These are phyloP conservation scores for Corvus moneduloides DNA, from an alignment of 2,113 vertebrate species.

Conservation along the genomic window DNA sequence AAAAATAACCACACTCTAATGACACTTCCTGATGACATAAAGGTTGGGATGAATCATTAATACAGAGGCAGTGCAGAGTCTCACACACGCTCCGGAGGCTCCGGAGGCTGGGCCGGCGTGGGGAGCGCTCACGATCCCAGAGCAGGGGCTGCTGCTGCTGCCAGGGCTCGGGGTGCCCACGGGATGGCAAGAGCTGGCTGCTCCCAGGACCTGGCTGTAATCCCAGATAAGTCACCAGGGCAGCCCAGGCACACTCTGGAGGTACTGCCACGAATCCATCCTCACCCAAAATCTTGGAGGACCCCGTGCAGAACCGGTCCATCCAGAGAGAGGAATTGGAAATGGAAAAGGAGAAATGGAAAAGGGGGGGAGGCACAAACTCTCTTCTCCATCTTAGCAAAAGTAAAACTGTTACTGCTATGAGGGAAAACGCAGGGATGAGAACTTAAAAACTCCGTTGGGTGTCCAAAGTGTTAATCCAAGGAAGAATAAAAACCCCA, in stretches of 20 bases:
- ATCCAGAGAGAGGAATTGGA: background rate
- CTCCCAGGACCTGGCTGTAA: background rate
- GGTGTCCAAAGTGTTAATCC: background rate
- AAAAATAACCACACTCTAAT: constrained; percentile 17
- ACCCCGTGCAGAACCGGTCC: background rate
- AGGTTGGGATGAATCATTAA: constrained; percentile 35
- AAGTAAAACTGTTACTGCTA: background rate
- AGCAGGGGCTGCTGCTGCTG: background rate
- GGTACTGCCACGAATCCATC: accelerated
- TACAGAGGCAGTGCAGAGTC: background rate
- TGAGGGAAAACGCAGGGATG: background rate
- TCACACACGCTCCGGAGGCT: background rate
- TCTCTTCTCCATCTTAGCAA: background rate
- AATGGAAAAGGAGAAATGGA: background rate
- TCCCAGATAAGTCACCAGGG: background rate
- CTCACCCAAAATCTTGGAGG: accelerated
- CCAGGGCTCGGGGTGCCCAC: background rate
- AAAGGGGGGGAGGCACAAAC: background rate
- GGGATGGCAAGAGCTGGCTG: background rate
- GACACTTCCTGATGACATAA: constrained; percentile 47
- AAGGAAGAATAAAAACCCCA: background rate
- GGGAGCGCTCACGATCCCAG: background rate
- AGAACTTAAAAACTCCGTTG: background rate
- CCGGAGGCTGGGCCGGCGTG: background rate
- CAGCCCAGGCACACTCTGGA: background rate